These are phyloP conservation scores for Lophura swinhoii DNA, from an alignment of 2,797 vertebrate species.

Conservation along the genomic window DNA sequence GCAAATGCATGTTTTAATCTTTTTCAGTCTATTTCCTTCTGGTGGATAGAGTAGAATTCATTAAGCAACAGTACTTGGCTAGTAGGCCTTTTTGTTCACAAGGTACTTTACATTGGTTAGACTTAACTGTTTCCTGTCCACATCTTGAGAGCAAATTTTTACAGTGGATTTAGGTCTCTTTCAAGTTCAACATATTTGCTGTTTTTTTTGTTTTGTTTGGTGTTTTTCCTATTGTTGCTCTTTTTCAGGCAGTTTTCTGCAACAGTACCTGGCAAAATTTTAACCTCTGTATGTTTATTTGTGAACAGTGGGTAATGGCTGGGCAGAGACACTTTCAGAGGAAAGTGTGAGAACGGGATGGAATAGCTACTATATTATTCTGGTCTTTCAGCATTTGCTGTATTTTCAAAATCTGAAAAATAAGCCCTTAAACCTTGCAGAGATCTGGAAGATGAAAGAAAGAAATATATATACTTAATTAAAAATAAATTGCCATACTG, in stretches of 20 bases:
- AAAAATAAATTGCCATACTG: background rate
- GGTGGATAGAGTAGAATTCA: background rate
- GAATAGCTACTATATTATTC: background rate
- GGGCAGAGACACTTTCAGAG: background rate
- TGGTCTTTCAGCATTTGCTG: background rate
- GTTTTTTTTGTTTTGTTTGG: background rate
- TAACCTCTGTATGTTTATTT: background rate
- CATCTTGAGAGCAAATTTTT: background rate
- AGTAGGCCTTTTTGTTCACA: background rate
- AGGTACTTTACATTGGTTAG: background rate
- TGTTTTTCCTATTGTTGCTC: too few species aligned
- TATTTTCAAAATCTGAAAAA: background rate
- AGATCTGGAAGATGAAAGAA: background rate
- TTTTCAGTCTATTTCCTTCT: slow-evolving; percentile 14
- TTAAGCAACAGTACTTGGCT: slow-evolving; percentile 5
- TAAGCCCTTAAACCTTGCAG: background rate
- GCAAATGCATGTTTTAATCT: background rate
- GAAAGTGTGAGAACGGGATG: background rate
- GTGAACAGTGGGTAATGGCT: background rate
- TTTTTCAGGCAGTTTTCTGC: background rate
- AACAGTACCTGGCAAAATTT: background rate
- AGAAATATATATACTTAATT: background rate
- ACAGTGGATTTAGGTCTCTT: background rate
- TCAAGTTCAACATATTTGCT: background rate
- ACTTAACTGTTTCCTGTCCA: background rate